Evolutionary conservation across 2,797 vertebrate genomes (phyloP), one percentile per base, ranked within the genome.

Genomic region (Lophius americanus): DNA sequence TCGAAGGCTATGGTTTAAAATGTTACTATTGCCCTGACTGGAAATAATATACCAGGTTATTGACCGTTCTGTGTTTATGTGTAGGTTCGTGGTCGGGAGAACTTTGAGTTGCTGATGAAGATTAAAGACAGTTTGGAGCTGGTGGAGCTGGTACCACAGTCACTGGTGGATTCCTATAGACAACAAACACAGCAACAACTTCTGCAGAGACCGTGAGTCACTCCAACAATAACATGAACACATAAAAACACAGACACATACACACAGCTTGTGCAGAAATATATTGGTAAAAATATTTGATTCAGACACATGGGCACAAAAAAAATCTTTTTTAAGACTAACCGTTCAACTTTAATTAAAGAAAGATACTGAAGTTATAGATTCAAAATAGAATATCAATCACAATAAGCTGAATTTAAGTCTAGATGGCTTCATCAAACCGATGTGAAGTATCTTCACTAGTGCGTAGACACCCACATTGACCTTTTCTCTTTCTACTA

Each of bases 41-140:
- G 8, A 4, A 14, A n/a, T 35, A n/a, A 46, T 13, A 37, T 35
- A 11, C 51, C 32, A 41, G 35, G 1, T 35, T 5, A 11, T 35
- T 54, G 39, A 47, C 6, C 57, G 23, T 73, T 43, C 64, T 60
- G 38, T 67, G 47, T 83, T 58, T 83, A 68, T 77, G 10, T 53
- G 68, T 76, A 99, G 98, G 97, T 99, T 8, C 95, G 96, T 42
- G 97, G 98, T 54, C 92, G 98, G 52, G 98, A 99, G 79, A 99
- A 99, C 82, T 99, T 97, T 6, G 98, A 99, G 91, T 93, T 98
- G 81, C 91, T 99, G 79, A 98, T 98, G 98, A 98, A 96, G 91
- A 96, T 99, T 68, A 99, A 99, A 85, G 98, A 99, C 87, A 96
- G 97, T 73, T 88, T 99, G 89, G 98, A 99, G 88, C 92, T 99